These are phyloP conservation scores for Darevskia mixta DNA, from an alignment of 2,797 vertebrate genomes.

Conservation along the genomic window DNA sequence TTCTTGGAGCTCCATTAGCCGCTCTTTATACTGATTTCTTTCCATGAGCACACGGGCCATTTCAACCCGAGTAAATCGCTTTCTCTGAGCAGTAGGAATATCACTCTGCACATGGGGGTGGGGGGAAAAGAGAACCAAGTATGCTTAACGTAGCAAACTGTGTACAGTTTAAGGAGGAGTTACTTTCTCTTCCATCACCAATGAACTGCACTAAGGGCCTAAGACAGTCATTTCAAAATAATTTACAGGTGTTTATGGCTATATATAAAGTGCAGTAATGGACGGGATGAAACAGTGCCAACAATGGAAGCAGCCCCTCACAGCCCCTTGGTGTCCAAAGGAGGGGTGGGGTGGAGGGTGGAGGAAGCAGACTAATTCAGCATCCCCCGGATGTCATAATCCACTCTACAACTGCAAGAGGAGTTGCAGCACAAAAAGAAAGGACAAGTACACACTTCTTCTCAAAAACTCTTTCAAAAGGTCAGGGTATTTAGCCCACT, in stretches of 20 bases:
- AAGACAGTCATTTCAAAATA: neutral
- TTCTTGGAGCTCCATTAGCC: conserved; percentile 92
- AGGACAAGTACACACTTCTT: neutral
- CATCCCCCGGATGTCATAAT: neutral
- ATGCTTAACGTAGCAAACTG: conserved; percentile 17
- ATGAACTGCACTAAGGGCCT: neutral
- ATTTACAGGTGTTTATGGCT: neutral
- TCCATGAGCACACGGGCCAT: conserved; percentile 94
- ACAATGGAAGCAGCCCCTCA: neutral
- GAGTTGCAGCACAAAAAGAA: neutral
- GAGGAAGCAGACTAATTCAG: neutral
- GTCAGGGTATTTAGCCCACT: too few species aligned
- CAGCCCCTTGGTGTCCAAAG: neutral
- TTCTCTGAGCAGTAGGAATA: conserved; percentile 90
- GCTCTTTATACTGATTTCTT: conserved; percentile 92
- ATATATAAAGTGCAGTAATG: neutral
- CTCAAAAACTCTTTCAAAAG: neutral
- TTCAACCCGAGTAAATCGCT: conserved; percentile 90
- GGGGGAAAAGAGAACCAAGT: conserved; percentile 14
- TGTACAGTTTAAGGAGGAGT: neutral
- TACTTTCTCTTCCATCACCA: neutral
- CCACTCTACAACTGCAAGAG: neutral
- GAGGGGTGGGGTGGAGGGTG: neutral
- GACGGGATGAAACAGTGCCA: conserved; percentile 21
- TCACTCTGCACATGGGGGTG: conserved; percentile 80